Percentiles rank a stretch among this genome's conserved stretches.
phyloP scores from a whole-genome alignment of 2,797 vertebrate genomes.

The Esox masquinongy region DNA sequence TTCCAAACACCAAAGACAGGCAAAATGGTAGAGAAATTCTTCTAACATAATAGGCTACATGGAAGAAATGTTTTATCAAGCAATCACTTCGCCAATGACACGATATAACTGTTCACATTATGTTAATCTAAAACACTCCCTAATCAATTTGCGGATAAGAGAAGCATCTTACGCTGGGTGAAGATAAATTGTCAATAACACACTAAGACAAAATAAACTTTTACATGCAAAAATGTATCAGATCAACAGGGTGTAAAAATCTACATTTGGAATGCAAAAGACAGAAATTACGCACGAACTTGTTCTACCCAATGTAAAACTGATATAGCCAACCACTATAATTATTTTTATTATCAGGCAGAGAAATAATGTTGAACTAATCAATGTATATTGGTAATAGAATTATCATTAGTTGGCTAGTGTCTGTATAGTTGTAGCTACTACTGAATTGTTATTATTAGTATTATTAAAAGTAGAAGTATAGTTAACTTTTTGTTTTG shows the following conservation, averaged over 20 bases:
- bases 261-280: neutral
- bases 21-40: neutral
- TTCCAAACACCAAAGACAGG: neutral
- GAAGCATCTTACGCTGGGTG: neutral
- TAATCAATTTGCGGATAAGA: neutral
- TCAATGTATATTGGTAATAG: too few relatives aligned
- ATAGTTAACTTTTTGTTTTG: neutral
- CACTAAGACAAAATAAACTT: neutral
- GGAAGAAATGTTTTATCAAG: neutral
- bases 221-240: conserved; percentile 34
- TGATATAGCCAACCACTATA: neutral
- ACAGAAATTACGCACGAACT: neutral
- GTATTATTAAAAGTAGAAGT: neutral
- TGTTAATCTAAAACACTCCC: neutral
- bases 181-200: neutral
- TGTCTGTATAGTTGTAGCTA: neutral
- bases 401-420: neutral
- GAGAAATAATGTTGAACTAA: too few relatives aligned
- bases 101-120: neutral
- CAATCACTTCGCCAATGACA: neutral
- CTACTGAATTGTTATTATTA: neutral
- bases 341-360: too few relatives aligned
- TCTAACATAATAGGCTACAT: neutral
- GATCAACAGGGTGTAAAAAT: neutral
- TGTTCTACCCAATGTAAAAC: neutral